A percentile compares a stretch with the other conserved stretches of the same genome.
Evolutionary conservation across 2,113 vertebrate genomes (phyloP).

Genomic region (Sylvia atricapilla): DNA sequence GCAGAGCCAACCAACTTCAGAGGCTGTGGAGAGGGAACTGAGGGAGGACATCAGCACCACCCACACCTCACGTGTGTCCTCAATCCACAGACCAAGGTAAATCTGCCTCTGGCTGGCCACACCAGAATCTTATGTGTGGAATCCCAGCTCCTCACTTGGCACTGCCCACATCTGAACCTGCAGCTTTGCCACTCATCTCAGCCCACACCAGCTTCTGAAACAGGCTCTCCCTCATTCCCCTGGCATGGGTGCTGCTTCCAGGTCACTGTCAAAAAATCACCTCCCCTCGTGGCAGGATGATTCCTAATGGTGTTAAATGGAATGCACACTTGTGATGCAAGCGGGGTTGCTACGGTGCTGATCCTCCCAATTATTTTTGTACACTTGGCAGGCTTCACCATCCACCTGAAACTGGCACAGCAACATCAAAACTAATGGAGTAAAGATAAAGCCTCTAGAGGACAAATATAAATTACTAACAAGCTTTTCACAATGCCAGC

Average conservation of each 20-base stretch:
- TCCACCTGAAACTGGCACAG: not conserved
- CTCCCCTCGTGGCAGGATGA: not conserved
- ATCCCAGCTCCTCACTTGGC: not conserved
- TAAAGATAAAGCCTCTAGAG: not conserved
- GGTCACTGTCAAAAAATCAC: not conserved
- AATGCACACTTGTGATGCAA: not conserved
- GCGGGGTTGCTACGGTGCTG: not conserved
- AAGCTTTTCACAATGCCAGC: not conserved
- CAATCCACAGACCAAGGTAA: not conserved
- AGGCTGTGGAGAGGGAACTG: not conserved
- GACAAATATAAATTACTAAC: not conserved
- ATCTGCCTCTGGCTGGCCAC: not conserved
- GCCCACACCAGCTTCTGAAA: not conserved
- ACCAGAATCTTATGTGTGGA: fast-evolving
- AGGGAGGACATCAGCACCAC: not conserved
- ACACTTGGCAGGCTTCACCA: not conserved
- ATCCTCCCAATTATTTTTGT: not conserved
- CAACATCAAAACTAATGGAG: not conserved
- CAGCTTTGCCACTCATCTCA: not conserved
- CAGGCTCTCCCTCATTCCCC: not conserved
- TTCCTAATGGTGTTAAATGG: not conserved
- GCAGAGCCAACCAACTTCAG: not conserved
- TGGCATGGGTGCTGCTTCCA: not conserved
- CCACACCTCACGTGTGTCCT: not conserved
- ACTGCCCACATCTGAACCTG: not conserved